phyloP scores from a whole-genome alignment of 2,888 invertebrate species.

The Latrodectus elegans region DNA sequence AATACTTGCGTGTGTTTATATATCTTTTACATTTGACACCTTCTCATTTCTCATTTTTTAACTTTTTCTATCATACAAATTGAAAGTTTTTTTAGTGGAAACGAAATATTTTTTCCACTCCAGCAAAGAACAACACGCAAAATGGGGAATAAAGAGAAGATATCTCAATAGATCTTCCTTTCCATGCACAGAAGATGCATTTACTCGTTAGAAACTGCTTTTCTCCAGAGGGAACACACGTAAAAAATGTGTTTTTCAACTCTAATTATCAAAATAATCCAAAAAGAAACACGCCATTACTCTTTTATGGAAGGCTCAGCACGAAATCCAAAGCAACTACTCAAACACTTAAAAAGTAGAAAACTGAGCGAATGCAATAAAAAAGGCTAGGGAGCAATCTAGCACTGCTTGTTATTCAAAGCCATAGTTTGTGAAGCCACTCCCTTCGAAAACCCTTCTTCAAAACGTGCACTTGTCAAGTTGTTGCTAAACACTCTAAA shows the following conservation, averaged over 20 bases:
- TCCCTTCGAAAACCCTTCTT: neutral
- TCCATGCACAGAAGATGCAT: too few relatives aligned
- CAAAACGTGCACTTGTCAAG: neutral
- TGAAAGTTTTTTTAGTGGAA: too few relatives aligned
- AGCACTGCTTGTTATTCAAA: conserved; percentile 53
- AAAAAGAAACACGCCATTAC: conserved; percentile 13
- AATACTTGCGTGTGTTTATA: too few relatives aligned
- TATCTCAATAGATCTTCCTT: too few relatives aligned
- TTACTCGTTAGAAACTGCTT: neutral
- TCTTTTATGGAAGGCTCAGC: conserved; percentile 46
- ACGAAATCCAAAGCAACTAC: conserved; percentile 51
- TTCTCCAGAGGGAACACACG: neutral
- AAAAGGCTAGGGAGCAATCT: conserved; percentile 21
- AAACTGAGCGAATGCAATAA: conserved; percentile 33
- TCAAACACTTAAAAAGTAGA: conserved; percentile 4
- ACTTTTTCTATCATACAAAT: too few relatives aligned
- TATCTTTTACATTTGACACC: too few relatives aligned
- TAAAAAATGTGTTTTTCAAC: conserved; percentile 6
- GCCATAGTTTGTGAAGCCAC: conserved; percentile 28
- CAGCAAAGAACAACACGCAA: too few relatives aligned
- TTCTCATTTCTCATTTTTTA: too few relatives aligned
- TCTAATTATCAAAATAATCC: conserved; percentile 34
- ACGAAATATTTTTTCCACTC: too few relatives aligned
- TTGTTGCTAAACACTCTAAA: conserved; percentile 37
- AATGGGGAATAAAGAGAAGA: too few relatives aligned